These are phyloP conservation scores for Ormyrus pomaceus DNA, from an alignment of 2,888 invertebrate species.

Conservation along the genomic window DNA sequence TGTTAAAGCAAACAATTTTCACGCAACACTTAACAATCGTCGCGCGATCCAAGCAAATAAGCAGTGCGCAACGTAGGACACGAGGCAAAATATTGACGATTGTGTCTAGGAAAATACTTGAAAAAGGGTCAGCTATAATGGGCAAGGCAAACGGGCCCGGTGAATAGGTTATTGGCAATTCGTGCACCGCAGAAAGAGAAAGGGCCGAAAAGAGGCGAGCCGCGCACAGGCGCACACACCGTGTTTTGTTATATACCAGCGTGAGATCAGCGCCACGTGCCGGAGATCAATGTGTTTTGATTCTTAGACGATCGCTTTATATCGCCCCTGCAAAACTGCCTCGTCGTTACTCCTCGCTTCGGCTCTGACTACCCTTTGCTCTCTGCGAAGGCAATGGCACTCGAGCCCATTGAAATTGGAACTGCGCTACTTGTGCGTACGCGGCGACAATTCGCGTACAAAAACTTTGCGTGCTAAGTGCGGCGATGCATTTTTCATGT, in stretches of 20 bases:
- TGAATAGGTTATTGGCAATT: constrained; percentile 39
- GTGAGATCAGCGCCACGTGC: constrained; percentile 73
- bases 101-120: constrained; percentile 40
- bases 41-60: too few species aligned
- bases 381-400: constrained; percentile 11
- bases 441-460: not conserved
- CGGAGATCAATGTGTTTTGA: constrained; percentile 75
- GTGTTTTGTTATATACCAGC: constrained; percentile 67
- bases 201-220: not conserved
- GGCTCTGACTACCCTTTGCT: constrained; percentile 5
- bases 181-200: constrained; percentile 41
- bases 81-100: constrained; percentile 50
- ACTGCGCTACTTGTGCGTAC: not conserved
- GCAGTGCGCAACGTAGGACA: not conserved
- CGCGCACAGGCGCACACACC: not conserved
- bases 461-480: not conserved
- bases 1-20: too few species aligned
- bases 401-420: constrained; percentile 1
- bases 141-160: not conserved
- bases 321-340: constrained; percentile 58
- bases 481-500: not conserved
- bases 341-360: not conserved
- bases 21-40: too few species aligned
- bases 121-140: constrained; percentile 39
- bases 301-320: constrained; percentile 73